These are phyloP conservation scores for Pontoporia blainvillei DNA, from an alignment of 2,113 vertebrate genomes.

Conservation along the genomic window DNA sequence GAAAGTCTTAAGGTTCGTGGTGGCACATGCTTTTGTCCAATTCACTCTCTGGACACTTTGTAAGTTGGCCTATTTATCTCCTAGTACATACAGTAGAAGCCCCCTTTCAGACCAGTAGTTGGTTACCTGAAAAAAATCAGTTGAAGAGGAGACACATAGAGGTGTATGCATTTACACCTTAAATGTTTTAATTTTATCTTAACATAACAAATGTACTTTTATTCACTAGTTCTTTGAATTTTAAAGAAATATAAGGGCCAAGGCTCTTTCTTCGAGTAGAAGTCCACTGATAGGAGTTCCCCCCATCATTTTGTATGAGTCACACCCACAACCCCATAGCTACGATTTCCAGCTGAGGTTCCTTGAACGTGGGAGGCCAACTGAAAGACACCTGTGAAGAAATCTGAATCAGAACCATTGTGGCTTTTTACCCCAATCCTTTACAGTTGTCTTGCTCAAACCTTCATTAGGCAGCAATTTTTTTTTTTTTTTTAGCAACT, in stretches of 20 bases:
- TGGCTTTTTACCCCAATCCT: background rate
- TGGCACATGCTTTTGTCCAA: background rate
- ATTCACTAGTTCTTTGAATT: background rate
- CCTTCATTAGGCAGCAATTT: background rate
- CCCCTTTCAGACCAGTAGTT: background rate
- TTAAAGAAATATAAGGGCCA: background rate
- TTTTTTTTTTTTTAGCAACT: background rate
- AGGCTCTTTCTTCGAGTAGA: background rate
- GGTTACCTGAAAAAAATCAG: background rate
- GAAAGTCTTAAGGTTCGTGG: background rate
- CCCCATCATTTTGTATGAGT: background rate
- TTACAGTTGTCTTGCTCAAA: background rate
- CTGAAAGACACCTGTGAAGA: background rate
- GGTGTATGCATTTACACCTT: background rate
- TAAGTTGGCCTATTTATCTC: background rate
- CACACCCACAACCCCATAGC: background rate
- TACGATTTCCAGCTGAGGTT: background rate
- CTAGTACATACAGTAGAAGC: background rate
- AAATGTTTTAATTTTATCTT: background rate
- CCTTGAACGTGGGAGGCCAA: background rate
- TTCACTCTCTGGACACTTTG: background rate
- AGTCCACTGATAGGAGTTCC: background rate
- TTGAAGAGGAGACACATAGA: background rate
- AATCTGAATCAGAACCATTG: background rate
- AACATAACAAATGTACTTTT: background rate